A percentile compares a stretch with the other conserved stretches of the same genome.
phyloP scores from a whole-genome alignment of 2,113 vertebrate species.

The Seriola quinqueradiata region DNA sequence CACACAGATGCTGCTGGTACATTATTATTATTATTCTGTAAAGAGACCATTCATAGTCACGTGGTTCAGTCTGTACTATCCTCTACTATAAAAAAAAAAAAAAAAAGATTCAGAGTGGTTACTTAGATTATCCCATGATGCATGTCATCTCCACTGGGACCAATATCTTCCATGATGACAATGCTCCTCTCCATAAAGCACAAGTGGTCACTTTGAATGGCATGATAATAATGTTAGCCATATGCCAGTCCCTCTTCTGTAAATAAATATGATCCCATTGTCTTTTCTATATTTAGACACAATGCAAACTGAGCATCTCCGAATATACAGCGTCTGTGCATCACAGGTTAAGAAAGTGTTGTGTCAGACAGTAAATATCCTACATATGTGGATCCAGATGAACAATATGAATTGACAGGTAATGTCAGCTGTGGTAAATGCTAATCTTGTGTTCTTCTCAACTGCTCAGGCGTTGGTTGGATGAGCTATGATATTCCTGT shows the following conservation, averaged over 20 bases:
- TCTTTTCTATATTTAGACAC: conserved; percentile 75
- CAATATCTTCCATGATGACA: conserved; percentile 77
- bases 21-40: conserved; percentile 35
- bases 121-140: conserved; percentile 72
- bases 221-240: conserved; percentile 77
- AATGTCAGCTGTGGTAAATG: conserved; percentile 32
- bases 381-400: neutral
- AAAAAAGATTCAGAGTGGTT: conserved; percentile 53
- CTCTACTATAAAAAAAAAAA: conserved; percentile 57
- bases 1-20: conserved; percentile 1
- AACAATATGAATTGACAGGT: conserved; percentile 36
- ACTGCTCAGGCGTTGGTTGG: neutral
- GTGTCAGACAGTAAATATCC: conserved; percentile 20
- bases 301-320: conserved; percentile 50
- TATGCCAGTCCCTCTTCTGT: conserved; percentile 65
- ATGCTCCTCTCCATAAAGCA: conserved; percentile 72
- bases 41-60: conserved; percentile 39
- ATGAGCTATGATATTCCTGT: neutral
- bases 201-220: conserved; percentile 80
- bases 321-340: conserved; percentile 34
- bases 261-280: conserved; percentile 75
- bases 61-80: conserved; percentile 32
- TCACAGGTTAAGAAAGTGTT: conserved; percentile 33
- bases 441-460: conserved; percentile 15
- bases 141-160: conserved; percentile 68